Base-by-base conservation (phyloP, 2,888 invertebrate species). In the Germaria angustata region DNA sequence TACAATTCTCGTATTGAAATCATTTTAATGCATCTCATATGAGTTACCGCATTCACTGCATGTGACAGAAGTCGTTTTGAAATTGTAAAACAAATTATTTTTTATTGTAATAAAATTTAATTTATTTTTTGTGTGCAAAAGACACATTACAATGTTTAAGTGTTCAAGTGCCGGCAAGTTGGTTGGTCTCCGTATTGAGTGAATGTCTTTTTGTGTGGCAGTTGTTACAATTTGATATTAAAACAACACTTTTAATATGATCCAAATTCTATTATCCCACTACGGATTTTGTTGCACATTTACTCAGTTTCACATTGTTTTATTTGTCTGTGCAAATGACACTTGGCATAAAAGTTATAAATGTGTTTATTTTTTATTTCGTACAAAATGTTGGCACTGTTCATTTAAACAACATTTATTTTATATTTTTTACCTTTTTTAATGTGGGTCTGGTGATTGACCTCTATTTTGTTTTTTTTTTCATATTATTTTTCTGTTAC, bases 261-360 rank as follows among this genome's bases (percentile, higher is more conserved):
- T 55, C 11, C 6, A 28, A 59, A 61, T 17, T 11, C 59, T 34
- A 49, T 49, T 72, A 61, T 51, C 8, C 13, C 34, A 61, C 24
- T 51, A 7, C n/a, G n/a, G 7, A 36, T 17, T 6, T 0, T 49
- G 17, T 59, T 59, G 49, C n/a, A 32, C 44, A 49, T 28, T 71
- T 28, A 39, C n/a, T 44, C 11, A 22, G 7, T 8, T 46, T 39
- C 3, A 28, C 6, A 28, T 28, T 28, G 6, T n/a, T 41, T 28
- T 11, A 20, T 46, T 59, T 57, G 32, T 11, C 44, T 69, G 51
- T 69, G 68, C 61, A 41, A 68, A 59, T 68, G 57, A 51, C 76
- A 68, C 51, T 68, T 77, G 51, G 32, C 61, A 63, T 63, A 46
- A 44, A 22, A 51, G n/a, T 49, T 32, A 53, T 8, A 22, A 61